phyloP scores from a whole-genome alignment of 1,140 invertebrate species.

The Drosophila azteca region DNA sequence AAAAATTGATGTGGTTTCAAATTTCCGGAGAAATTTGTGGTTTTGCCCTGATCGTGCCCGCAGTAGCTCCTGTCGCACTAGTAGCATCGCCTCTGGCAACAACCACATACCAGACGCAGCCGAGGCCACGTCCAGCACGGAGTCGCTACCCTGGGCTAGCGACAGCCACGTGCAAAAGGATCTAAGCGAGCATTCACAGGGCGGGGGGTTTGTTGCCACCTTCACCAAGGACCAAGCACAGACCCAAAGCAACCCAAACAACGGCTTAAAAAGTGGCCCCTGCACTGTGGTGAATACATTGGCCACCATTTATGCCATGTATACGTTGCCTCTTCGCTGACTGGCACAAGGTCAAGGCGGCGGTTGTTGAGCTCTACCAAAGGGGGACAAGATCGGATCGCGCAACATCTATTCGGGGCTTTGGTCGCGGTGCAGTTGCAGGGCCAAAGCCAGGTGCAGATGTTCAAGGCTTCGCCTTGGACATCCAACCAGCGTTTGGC shows the following conservation, averaged over 20 bases:
- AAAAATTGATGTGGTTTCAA: constrained; percentile 40
- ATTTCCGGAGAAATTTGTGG: constrained; percentile 39
- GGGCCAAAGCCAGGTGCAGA: neutral
- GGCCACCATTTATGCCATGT: constrained; percentile 12
- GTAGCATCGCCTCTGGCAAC: constrained; percentile 16
- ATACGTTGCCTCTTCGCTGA: constrained; percentile 20
- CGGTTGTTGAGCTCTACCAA: constrained; percentile 34
- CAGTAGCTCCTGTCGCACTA: constrained; percentile 46
- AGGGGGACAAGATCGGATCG: constrained; percentile 15
- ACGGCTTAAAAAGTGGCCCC: constrained; percentile 9
- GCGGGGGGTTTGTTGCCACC: constrained; percentile 66
- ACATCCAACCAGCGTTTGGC: neutral
- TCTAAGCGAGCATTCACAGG: constrained; percentile 26
- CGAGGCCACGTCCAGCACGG: constrained; percentile 8
- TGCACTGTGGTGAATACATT: constrained; percentile 3
- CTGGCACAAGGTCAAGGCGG: constrained; percentile 42
- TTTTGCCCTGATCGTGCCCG: constrained; percentile 41
- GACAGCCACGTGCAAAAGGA: constrained; percentile 35
- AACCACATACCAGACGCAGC: constrained; percentile 5
- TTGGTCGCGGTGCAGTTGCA: neutral
- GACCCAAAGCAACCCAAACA: constrained; percentile 15
- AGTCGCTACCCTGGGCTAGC: constrained; percentile 14
- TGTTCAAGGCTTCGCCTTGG: constrained; percentile 23
- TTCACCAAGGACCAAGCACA: constrained; percentile 57
- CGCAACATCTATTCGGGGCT: constrained; percentile 35